These are phyloP conservation scores for honey bee (Apis mellifera) DNA, from an alignment of 1,140 invertebrate genomes.

Conservation along the genomic window Amel_HAv3.1 CM009940.2:6227001-6227500, in stretches of 20 bases:
- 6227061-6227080: slow-evolving; percentile 86
- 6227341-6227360: slow-evolving; percentile 85
- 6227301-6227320: slow-evolving; percentile 91
- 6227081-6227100: slow-evolving; percentile 89
- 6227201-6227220: slow-evolving; percentile 88
- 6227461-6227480: slow-evolving; percentile 88
- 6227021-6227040: slow-evolving; percentile 84
- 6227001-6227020: slow-evolving; percentile 89
- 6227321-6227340: slow-evolving; percentile 90
- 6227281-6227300: slow-evolving; percentile 86
- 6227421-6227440: slow-evolving; percentile 86
- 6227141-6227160: slow-evolving; percentile 87
- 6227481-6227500: slow-evolving; percentile 91
- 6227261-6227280: slow-evolving; percentile 86
- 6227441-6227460: slow-evolving; percentile 84
- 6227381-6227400: slow-evolving; percentile 88
- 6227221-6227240: slow-evolving; percentile 90
- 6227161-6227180: slow-evolving; percentile 89
- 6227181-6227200: slow-evolving; percentile 87
- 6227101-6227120: slow-evolving; percentile 85
- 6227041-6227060: slow-evolving; percentile 86
- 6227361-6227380: slow-evolving; percentile 85
- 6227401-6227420: slow-evolving; percentile 89
- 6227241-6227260: slow-evolving; percentile 89
- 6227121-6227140: slow-evolving; percentile 85